These are phyloP conservation scores for Musca vetustissima DNA, from an alignment of 1,140 invertebrate species.

Conservation along the genomic window DNA sequence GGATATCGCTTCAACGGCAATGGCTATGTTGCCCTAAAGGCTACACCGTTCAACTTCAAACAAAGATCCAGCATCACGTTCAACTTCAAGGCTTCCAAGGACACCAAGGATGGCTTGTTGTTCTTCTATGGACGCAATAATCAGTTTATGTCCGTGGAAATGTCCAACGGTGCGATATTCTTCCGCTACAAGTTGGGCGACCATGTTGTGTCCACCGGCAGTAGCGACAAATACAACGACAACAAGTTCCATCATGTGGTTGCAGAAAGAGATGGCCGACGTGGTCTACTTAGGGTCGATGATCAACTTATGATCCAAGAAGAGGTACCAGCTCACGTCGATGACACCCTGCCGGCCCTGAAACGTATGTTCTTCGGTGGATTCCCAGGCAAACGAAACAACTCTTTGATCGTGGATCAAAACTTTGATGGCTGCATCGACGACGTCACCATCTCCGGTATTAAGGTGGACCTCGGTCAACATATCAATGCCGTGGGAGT, in stretches of 20 bases:
- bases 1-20: conserved; percentile 85
- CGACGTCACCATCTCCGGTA: conserved; percentile 73
- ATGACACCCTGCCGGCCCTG: conserved; percentile 59
- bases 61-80: conserved; percentile 66
- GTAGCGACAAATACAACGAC: conserved; percentile 72
- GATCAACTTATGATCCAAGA: conserved; percentile 56
- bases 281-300: conserved; percentile 73
- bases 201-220: conserved; percentile 61
- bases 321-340: conserved; percentile 49
- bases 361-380: conserved; percentile 89
- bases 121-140: conserved; percentile 77
- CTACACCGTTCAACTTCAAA: conserved; percentile 59
- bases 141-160: conserved; percentile 82
- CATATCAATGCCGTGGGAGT: conserved; percentile 79
- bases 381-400: conserved; percentile 69
- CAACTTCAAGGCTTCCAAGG: conserved; percentile 77
- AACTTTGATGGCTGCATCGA: conserved; percentile 95
- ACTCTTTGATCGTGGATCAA: conserved; percentile 65
- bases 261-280: conserved; percentile 66
- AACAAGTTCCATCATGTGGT: conserved; percentile 80
- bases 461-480: conserved; percentile 76
- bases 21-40: conserved; percentile 76
- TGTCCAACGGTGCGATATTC: conserved; percentile 74
- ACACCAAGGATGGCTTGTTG: conserved; percentile 81
- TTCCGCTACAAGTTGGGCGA: conserved; percentile 72